Evolutionary conservation across 35 echinoderm and acorn worm genomes (phyloP), one percentile per base, ranked within the genome.

Genomic region (Hemicentrotus pulcherrimus): DNA sequence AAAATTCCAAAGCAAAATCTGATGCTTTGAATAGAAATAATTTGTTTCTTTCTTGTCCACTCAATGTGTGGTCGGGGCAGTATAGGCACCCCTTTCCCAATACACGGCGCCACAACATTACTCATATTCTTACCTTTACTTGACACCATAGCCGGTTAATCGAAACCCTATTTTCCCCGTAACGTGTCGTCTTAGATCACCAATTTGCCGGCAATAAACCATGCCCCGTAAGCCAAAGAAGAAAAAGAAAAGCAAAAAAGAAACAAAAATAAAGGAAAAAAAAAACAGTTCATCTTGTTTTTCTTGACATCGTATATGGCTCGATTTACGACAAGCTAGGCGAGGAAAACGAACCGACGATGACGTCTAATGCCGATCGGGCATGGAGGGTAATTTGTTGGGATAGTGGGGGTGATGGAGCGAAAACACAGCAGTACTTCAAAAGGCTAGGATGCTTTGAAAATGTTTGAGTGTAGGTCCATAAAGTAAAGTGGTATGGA

Each of bases 401-500:
- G 22, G 65, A 28, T 78, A 78, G 65, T 78, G 65, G 52, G 65
- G 52, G 65, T 78, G 24, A 78, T 78, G 65, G 6, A 28, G 65
- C 65, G 19, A 78, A 4, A 78, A 78, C 61, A 70, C 19, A 78
- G 65, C 65, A 78, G 24, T 78, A 28, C 65, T 78, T 78, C 19
- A 28, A 59, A 78, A 78, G 22, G 65, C 65, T 78, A 78, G 19
- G 65, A 18, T 28, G 28, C 65, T 28, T 78, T 78, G 65, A 22
- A 15, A 55, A 55, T 15, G 10, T 10, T 10, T 55, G 50, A 78
- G 65, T 22, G 65, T 7, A 78, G 24, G 19, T 7, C 65, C 28
- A 78, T 78, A 78, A 55, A 78, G 65, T n/a, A 78, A 78, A 78
- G 65, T 78, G 65, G 65, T 78, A 78, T 78, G 65, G 65, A 78